phyloP scores from a whole-genome alignment of 2,797 vertebrate species.

The Schizopygopsis pylzovi region DNA sequence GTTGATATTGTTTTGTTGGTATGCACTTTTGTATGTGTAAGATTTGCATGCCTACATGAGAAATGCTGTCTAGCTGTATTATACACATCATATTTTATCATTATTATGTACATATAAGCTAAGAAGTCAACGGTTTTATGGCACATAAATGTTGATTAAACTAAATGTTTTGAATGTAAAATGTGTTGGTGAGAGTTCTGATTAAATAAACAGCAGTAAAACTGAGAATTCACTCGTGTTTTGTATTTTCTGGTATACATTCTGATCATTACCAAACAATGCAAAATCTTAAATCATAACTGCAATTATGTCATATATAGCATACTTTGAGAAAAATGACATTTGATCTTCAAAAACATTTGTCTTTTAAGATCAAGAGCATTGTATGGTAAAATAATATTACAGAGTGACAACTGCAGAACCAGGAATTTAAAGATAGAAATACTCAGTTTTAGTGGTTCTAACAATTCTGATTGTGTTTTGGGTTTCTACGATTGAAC shows the following conservation, averaged over 20 bases:
- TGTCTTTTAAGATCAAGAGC: background rate
- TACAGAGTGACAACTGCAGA: background rate
- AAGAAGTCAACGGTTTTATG: background rate
- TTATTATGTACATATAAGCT: no score
- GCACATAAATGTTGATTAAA: background rate
- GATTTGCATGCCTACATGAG: no score
- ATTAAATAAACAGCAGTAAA: background rate
- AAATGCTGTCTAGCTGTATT: no score
- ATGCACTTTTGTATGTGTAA: no score
- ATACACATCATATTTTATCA: no score
- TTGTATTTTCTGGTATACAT: background rate
- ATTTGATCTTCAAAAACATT: no score
- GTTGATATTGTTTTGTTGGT: no score
- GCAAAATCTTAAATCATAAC: background rate
- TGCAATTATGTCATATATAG: no score
- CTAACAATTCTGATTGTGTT: no score
- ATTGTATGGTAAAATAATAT: background rate
- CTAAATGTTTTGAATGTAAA: background rate
- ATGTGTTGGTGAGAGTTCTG: background rate
- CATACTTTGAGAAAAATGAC: no score
- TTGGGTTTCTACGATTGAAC: no score
- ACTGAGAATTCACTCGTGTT: background rate
- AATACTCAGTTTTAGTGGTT: no score
- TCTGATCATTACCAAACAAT: background rate
- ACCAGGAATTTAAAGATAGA: background rate